Percentiles rank a stretch among this genome's conserved stretches.
Evolutionary conservation across 2,888 invertebrate genomes (phyloP).

Genomic region (Aethes cnicana): DNA sequence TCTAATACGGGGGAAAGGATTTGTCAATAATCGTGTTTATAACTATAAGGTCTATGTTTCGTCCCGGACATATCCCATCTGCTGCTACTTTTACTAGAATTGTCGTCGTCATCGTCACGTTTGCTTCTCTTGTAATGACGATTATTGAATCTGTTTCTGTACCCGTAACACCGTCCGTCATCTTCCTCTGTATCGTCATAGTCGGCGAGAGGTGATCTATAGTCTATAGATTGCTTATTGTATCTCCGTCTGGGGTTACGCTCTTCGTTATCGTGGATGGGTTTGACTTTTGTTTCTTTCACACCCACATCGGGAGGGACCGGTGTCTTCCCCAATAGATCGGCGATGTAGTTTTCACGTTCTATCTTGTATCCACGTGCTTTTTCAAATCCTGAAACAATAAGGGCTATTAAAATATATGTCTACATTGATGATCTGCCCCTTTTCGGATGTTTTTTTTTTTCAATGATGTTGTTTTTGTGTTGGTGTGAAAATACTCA

Average conservation of each 20-base stretch:
- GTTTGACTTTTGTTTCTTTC: constrained; percentile 42
- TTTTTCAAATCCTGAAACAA: constrained; percentile 81
- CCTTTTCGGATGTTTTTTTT: neutral
- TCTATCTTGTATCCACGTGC: constrained; percentile 87
- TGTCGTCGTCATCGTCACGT: neutral
- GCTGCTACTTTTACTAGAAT: constrained; percentile 9
- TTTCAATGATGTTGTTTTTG: too few relatives aligned
- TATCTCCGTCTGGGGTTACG: neutral
- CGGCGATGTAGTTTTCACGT: constrained; percentile 79
- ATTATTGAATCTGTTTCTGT: constrained; percentile 1
- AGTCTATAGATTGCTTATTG: constrained; percentile 24
- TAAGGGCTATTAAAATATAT: neutral
- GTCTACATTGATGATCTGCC: too few relatives aligned
- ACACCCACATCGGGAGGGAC: constrained; percentile 49
- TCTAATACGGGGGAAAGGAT: too few relatives aligned
- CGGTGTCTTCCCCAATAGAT: constrained; percentile 52
- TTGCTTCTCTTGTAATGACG: neutral
- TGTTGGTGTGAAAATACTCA: constrained; percentile 61
- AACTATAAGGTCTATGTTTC: constrained; percentile 46
- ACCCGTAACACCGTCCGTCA: constrained; percentile 28
- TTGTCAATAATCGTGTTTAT: constrained; percentile 51
- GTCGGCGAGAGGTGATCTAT: constrained; percentile 39
- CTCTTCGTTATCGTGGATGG: constrained; percentile 36
- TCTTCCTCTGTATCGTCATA: constrained; percentile 35
- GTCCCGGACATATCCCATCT: constrained; percentile 19